Conservation (phyloP, 2,888 invertebrate genomes). For the Parnassius apollo region DNA sequence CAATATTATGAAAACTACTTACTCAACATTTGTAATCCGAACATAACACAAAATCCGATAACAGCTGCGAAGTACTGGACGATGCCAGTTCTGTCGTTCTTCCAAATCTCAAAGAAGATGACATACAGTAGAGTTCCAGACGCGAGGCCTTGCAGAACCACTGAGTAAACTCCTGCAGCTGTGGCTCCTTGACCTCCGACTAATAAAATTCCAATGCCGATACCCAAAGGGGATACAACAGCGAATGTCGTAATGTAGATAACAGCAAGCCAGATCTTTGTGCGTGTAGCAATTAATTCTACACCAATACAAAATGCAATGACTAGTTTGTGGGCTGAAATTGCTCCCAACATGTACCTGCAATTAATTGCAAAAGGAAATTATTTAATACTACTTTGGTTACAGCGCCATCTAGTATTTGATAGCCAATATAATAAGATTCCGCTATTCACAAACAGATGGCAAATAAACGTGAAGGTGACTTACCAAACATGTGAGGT, state of each 20-base stretch:
- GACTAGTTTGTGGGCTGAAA: slow-evolving; percentile 92
- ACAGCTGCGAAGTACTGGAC: slow-evolving; percentile 84
- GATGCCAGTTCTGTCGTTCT: slow-evolving; percentile 80
- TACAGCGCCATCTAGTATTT: slow-evolving; percentile 42
- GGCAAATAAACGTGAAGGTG: slow-evolving; percentile 25
- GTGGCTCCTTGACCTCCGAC: slow-evolving; percentile 81
- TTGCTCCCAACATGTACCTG: slow-evolving; percentile 91
- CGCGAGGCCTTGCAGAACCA: slow-evolving; percentile 90
- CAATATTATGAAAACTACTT: slow-evolving; percentile 49
- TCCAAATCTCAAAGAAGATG: slow-evolving; percentile 97
- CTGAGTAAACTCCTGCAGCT: slow-evolving; percentile 82
- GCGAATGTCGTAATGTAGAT: slow-evolving; percentile 89
- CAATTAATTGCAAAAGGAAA: slow-evolving; percentile 30
- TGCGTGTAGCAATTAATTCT: slow-evolving; percentile 87
- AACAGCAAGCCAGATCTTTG: slow-evolving; percentile 82
- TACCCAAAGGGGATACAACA: slow-evolving; percentile 89
- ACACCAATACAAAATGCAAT: slow-evolving; percentile 94
- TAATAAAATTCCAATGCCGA: slow-evolving; percentile 86
- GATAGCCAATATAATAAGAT: slow-evolving; percentile 18
- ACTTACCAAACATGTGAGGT: slow-evolving; percentile 67
- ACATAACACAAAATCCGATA: slow-evolving; percentile 87
- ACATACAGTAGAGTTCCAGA: slow-evolving; percentile 96
- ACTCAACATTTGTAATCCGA: slow-evolving; percentile 83
- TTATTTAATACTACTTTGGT: slow-evolving; percentile 4
- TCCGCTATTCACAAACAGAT: slow-evolving; percentile 40